Base-by-base conservation (phyloP, 2,113 vertebrate genomes). In the Acanthochromis polyacanthus region DNA sequence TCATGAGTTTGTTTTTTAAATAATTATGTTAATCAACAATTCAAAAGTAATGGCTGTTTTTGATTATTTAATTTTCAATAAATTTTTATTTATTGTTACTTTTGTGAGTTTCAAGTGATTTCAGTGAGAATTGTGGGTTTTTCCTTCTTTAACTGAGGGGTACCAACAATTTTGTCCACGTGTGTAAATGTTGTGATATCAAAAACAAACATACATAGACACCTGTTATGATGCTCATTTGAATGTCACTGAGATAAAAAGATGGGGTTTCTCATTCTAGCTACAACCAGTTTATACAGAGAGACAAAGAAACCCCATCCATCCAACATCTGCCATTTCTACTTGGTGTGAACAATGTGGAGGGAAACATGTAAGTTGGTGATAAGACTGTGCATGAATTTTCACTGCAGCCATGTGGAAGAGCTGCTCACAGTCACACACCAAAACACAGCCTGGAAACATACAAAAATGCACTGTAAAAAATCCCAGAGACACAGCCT, bases 341-440 rank as follows among this genome's bases (percentile, higher is more conserved):
- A 51, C n/a, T 32, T 38, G 59, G 36, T 63, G 70, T 75, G 72
- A 53, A 80, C 78, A 86, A 64, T 80, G 53, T 59, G 43, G 43
- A 10, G 57, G 70, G 62, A 52, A 70, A 69, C 53, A 5, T 79
- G 82, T 75, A 65, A 77, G 82, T 60, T 28, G 77, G 56, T 83
- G 86, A 88, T 91, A 87, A 87, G 82, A 65, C 70, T 66, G 17
- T 59, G 60, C 63, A 79, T 78, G 46, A 57, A 86, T 83, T 77
- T 69, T 48, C 40, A 67, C 53, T 65, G 52, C 23, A 62, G 74
- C 51, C 52, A 43, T 73, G 50, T 40, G 59, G 64, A 69, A 65
- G 28, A 72, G 25, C 38, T 23, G 62, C 61, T 78, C 51, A 40
- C 55, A 66, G 48, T 67, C 7, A 20, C 53, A 57, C 32, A 67